Evolutionary conservation across 2,797 vertebrate species (phyloP).

Genomic region (Masticophis lateralis): DNA sequence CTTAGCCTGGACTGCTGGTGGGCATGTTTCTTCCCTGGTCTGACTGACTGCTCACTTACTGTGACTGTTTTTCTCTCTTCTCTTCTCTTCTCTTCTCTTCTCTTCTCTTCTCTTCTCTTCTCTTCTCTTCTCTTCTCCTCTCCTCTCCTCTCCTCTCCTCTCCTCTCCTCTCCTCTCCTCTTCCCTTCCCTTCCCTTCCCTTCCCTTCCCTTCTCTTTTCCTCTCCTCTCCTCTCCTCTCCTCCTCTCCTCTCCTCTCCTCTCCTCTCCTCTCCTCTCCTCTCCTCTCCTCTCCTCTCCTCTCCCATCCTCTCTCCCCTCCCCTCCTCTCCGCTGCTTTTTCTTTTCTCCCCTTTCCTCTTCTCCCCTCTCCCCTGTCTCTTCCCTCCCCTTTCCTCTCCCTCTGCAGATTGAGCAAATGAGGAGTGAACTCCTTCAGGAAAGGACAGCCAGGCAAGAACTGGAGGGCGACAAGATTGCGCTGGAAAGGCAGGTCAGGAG

Average conservation of each 20-base stretch:
- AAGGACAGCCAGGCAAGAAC: conserved; percentile 87
- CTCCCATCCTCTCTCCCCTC: background rate
- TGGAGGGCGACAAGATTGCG: conserved; percentile 97
- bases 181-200: background rate
- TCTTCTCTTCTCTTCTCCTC: rapidly evolving
- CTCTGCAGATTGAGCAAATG: conserved; percentile 91
- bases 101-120: background rate
- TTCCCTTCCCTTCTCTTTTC: no score
- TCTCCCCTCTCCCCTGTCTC: no score
- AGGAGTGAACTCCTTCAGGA: conserved; percentile 94
- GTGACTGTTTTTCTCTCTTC: background rate
- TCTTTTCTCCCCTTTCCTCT: no score
- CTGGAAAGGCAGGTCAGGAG: conserved; percentile 93
- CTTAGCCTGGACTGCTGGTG: background rate
- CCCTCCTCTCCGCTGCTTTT: rapidly evolving
- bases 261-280: background rate
- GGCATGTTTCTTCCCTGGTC: background rate
- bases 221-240: background rate
- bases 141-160: no score
- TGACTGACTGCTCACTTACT: background rate
- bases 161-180: background rate
- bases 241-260: background rate
- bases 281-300: background rate
- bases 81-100: no score
- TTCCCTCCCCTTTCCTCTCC: background rate